A percentile compares a stretch with the other conserved stretches of the same genome.
phyloP scores from a whole-genome alignment of 1,140 invertebrate genomes.

The Laodelphax striatellus region DNA sequence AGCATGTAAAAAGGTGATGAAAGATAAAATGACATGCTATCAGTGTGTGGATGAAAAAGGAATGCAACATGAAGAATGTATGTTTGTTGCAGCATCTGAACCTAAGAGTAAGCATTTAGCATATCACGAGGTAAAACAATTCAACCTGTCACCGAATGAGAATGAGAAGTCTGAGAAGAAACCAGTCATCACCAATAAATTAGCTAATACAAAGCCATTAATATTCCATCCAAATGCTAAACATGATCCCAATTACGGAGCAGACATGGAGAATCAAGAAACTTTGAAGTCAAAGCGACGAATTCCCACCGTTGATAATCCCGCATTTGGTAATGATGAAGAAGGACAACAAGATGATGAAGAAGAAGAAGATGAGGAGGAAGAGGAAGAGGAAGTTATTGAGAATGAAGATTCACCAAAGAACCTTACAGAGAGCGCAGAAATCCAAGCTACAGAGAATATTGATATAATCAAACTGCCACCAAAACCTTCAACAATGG shows the following conservation, averaged over 20 bases:
- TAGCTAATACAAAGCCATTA: background rate
- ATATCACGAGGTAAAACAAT: slow-evolving; percentile 22
- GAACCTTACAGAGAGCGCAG: too few species aligned
- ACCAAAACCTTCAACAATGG: background rate
- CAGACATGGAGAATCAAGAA: background rate
- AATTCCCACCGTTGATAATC: background rate
- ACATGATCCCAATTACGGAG: background rate
- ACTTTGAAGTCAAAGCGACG: background rate
- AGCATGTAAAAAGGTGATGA: slow-evolving; percentile 52
- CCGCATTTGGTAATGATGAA: background rate
- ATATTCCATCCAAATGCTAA: slow-evolving; percentile 2
- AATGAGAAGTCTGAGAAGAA: background rate
- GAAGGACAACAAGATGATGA: background rate
- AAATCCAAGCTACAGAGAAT: background rate
- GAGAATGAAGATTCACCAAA: too few species aligned
- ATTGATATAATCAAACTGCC: background rate
- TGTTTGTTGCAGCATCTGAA: slow-evolving; percentile 45
- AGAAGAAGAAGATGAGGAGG: too few species aligned
- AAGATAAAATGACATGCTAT: slow-evolving; percentile 62
- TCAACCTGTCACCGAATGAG: slow-evolving; percentile 1
- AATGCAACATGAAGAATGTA: slow-evolving; percentile 59
- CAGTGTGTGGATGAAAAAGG: slow-evolving; percentile 51
- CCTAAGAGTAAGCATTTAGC: slow-evolving; percentile 21
- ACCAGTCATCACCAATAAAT: slow-evolving; percentile 7
- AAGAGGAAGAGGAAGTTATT: too few species aligned